Evolutionary conservation across 2,888 invertebrate species (phyloP).

Genomic region (Scrobipalpa costella): DNA sequence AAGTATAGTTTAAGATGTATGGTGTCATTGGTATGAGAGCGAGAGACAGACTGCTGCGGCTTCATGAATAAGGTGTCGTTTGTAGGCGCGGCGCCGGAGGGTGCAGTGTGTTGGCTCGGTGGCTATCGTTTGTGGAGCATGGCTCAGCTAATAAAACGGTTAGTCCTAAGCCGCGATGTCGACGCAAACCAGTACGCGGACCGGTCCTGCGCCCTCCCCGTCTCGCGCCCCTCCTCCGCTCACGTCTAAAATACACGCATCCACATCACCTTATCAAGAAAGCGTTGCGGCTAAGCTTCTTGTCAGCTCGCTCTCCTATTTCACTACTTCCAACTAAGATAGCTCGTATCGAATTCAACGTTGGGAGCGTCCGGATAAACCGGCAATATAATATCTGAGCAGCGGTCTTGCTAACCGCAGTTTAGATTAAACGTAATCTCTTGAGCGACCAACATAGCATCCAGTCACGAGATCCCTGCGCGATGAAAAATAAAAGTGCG

Average conservation of each 20-base stretch:
- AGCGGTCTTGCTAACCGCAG: slow-evolving; percentile 64
- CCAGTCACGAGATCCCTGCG: slow-evolving; percentile 21
- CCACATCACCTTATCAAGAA: slow-evolving; percentile 72
- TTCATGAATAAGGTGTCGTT: slow-evolving; percentile 38
- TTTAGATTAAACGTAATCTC: slow-evolving; percentile 48
- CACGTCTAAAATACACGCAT: slow-evolving; percentile 74
- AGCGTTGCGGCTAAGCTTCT: slow-evolving; percentile 67
- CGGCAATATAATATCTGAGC: slow-evolving; percentile 59
- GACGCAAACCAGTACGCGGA: slow-evolving; percentile 75
- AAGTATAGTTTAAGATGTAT: neutral
- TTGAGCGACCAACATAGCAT: slow-evolving; percentile 16
- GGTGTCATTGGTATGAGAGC: neutral
- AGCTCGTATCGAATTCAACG: slow-evolving; percentile 62
- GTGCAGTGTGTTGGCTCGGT: slow-evolving; percentile 54
- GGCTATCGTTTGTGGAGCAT: slow-evolving; percentile 74
- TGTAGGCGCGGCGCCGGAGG: slow-evolving; percentile 45
- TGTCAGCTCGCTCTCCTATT: slow-evolving; percentile 70
- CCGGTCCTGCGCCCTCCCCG: slow-evolving; percentile 59
- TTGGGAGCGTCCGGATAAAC: slow-evolving; percentile 61
- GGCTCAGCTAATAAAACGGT: slow-evolving; percentile 78
- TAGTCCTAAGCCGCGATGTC: slow-evolving; percentile 70
- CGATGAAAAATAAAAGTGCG: slow-evolving; percentile 29
- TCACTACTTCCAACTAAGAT: slow-evolving; percentile 55
- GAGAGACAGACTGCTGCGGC: slow-evolving; percentile 6
- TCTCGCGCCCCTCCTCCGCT: slow-evolving; percentile 53